Evolutionary conservation across 1,140 invertebrate species (phyloP), one percentile per base, ranked within the genome.

Genomic region (Bactericera cockerelli): DNA sequence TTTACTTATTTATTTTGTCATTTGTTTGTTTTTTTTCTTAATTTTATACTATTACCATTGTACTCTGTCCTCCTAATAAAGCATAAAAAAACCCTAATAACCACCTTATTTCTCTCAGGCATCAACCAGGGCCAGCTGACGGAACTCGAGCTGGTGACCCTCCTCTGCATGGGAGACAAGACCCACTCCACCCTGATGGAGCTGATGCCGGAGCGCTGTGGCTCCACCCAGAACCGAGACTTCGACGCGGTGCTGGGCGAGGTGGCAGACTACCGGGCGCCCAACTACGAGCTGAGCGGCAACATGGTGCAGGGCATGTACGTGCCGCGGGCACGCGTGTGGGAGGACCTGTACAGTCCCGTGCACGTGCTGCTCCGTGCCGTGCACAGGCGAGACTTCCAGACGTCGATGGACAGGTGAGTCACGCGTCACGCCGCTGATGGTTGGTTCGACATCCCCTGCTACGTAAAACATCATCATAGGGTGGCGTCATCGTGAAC

Each of bases 171-270:
- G 71, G 82, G 83, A 49, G 93, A 97, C 71, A 90, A 93, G 71
- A 96, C 93, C 1, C 93, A 97, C 72, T 93, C 89, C 64, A 92
- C 96, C 69, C 74, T 97, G 19, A 85, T 93, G 73, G 93, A 97
- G 70, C 73, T 92, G 26, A 93, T 97, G 86, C 93, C 94, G 0
- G 93, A 97, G 74, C 78, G 91, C 24, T 94, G 89, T 67, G 92
- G 92, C 6, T 89, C 87, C 66, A 84, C 86, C 22, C 88, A 92
- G 68, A 49, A 85, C 53, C 82, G 86, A 66, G 89, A 93, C 72
- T 93, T 95, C 71, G 92, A 95, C 71, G 78, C 81, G 33, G 81
- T 89, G 49, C 75, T 94, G 21, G 81, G 84, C 61, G 81, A 83
- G 79, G 78, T 88, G 11, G 83, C 86, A 6, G 81, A 87, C 65